Evolutionary conservation across 1,140 invertebrate species (phyloP).

Genomic region (Meloidogyne floridensis): DNA sequence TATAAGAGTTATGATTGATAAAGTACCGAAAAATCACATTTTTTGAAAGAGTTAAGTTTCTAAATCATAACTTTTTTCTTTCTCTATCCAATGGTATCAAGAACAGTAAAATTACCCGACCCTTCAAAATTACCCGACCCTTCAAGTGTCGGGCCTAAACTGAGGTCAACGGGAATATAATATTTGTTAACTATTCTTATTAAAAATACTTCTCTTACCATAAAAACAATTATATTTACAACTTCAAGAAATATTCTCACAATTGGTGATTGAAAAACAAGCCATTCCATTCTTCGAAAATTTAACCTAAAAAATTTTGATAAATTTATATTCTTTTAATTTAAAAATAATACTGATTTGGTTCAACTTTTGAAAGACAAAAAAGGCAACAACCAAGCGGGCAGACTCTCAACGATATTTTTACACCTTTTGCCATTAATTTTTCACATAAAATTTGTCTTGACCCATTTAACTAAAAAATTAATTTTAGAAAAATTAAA

Average conservation of each 20-base stretch:
- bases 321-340: not conserved
- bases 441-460: slow-evolving; percentile 51
- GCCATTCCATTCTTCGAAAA: slow-evolving; percentile 57
- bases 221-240: slow-evolving; percentile 57
- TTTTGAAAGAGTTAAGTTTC: no score
- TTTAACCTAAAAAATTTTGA: slow-evolving; percentile 45
- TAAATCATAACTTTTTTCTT: no score
- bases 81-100: no score
- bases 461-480: slow-evolving; percentile 49
- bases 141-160: no score
- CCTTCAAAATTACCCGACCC: no score
- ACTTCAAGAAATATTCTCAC: slow-evolving; percentile 55
- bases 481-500: slow-evolving; percentile 47
- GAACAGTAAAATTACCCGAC: no score
- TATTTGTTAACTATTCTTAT: no score
- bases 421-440: slow-evolving; percentile 29
- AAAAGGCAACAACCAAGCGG: slow-evolving; percentile 52
- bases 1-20: no score
- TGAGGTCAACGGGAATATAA: no score
- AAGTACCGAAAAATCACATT: no score
- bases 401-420: slow-evolving; percentile 42
- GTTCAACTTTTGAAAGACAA: slow-evolving; percentile 51
- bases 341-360: slow-evolving; percentile 32
- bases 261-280: slow-evolving; percentile 60
- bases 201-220: slow-evolving; percentile 13